Percentiles rank a stretch among this genome's conserved stretches.
Conservation (phyloP, 1,140 invertebrate genomes). For the Trialeurodes vaporariorum region DNA sequence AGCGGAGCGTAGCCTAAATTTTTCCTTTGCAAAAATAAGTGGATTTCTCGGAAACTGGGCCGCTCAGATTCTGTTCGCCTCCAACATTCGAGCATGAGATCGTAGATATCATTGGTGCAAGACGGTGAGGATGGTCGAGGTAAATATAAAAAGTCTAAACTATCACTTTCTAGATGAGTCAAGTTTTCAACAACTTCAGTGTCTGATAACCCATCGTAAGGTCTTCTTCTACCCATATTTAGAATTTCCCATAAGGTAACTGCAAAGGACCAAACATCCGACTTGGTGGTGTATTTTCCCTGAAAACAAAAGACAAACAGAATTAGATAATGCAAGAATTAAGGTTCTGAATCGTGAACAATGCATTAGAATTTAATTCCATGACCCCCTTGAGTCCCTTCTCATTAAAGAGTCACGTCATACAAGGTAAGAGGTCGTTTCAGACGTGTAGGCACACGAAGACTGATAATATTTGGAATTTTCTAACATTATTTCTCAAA, state of each 20-base stretch:
- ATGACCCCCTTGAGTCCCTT: no score
- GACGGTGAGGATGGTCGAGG: conserved; percentile 41
- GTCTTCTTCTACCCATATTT: conserved; percentile 52
- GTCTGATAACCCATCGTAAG: conserved; percentile 58
- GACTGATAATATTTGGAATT: no score
- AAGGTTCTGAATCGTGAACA: no score
- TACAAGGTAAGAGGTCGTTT: no score
- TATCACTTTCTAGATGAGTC: conserved; percentile 44
- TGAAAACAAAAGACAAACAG: conserved; percentile 26
- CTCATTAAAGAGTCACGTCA: no score
- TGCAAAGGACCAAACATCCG: conserved; percentile 50
- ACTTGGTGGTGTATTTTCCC: conserved; percentile 38
- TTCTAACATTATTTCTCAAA: no score
- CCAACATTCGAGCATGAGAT: conserved; percentile 86
- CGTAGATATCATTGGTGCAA: conserved; percentile 66
- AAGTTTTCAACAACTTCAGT: conserved; percentile 59
- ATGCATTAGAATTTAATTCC: no score
- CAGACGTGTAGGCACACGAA: no score
- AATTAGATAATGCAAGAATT: no score
- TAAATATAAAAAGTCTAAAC: conserved; percentile 47
- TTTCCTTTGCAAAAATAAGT: conserved; percentile 74
- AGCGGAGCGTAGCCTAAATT: conserved; percentile 50
- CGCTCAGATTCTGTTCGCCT: conserved; percentile 59
- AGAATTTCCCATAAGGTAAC: conserved; percentile 64
- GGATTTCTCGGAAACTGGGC: conserved; percentile 76